Base-by-base conservation (phyloP, 2,797 vertebrate genomes). In the Sebastes flavidus region DNA sequence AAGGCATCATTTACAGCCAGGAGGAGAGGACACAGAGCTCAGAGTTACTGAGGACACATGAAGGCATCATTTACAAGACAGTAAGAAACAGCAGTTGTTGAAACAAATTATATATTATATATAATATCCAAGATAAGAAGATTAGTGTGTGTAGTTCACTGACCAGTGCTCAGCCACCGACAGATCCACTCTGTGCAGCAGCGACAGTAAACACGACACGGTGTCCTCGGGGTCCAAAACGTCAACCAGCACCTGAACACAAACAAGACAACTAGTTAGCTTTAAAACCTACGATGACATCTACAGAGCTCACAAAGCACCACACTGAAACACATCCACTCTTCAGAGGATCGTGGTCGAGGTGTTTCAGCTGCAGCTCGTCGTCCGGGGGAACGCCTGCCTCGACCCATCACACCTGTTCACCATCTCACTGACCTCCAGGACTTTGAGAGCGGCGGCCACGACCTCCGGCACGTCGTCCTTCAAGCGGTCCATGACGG, bases 391-490 rank as follows among this genome's bases (percentile, higher is more conserved):
- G 6, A 20, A 49, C 13, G 36, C 36, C 13, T 38, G 36, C 13
- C 0, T 38, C 13, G 13, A 38, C 36, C 36, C 38, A 8, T 27
- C 27, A 60, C 58, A 20, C 27, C 27, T n/a, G 18, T 61, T 29
- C 32, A 6, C 59, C 29, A 0, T 0, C 4, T 16, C 63, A 67
- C 94, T 94, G 54, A 97, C 98, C 96, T 97, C 93, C 71, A 99
- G 92, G 49, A 95, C 94, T 71, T 34, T 81, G 22, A 99, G 66
- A 6, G 97, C 90, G 0, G 96, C 92, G 13, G 95, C 79, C n/a
- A 97, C 96, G 24, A 99, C 97, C 7, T 96, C 95, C 4, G 93
- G 80, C 1, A 93, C 95, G 9, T 99, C 97, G 85, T 99, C 98
- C 55, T 86, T 94, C 63, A 99, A 91, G 3, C 98, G 96, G 5